Evolutionary conservation across 2,797 vertebrate genomes (phyloP).

Genomic region (Pitangus sulphuratus): DNA sequence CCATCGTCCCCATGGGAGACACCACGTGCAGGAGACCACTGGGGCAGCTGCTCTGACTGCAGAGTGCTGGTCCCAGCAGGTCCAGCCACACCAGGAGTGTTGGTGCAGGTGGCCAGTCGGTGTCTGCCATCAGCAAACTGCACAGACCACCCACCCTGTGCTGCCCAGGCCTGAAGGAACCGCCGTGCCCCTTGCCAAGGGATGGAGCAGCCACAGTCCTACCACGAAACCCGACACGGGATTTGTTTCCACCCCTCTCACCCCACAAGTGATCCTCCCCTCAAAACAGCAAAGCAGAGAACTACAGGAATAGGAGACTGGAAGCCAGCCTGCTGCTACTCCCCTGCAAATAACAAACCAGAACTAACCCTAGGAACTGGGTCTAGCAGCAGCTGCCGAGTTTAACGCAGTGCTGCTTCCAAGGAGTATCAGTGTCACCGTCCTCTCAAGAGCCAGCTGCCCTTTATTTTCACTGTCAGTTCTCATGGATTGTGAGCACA

Average conservation of each 20-base stretch:
- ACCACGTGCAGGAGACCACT: fast-evolving
- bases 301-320: neutral
- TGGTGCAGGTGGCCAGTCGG: neutral
- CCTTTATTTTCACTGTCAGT: neutral
- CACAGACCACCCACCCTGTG: neutral
- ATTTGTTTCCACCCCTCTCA: neutral
- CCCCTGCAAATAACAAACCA: neutral
- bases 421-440: neutral
- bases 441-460: neutral
- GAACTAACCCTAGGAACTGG: neutral
- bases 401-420: neutral
- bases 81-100: neutral
- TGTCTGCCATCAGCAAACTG: neutral
- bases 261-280: neutral
- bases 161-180: neutral
- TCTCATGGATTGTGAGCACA: neutral
- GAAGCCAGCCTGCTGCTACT: neutral
- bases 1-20: fast-evolving
- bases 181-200: neutral
- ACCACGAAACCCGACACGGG: fast-evolving
- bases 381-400: neutral
- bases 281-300: neutral
- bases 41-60: neutral
- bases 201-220: neutral
- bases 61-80: neutral